Base-by-base conservation (phyloP, 1,140 invertebrate species). In the Drosophila triauraria region DNA sequence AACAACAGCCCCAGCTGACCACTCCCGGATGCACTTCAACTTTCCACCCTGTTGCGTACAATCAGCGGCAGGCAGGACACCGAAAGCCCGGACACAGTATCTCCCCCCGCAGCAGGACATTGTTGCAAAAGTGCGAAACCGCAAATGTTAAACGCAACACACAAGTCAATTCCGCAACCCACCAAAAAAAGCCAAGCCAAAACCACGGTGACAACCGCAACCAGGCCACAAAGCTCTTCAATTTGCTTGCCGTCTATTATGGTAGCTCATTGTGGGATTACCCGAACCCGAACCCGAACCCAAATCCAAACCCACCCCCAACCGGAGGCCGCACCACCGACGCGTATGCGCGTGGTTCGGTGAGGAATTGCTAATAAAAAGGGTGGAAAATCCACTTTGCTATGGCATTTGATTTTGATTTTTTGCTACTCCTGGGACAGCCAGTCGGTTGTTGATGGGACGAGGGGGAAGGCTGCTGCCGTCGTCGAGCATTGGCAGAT, bases 41-140 rank as follows among this genome's bases (percentile, higher is more conserved):
- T 88, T 91, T 91, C 88, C 88, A 91, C 88, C 88, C 88, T 91
- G 82, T 90, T 91, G 88, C 88, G 88, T 88, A 88, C 71, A 82
- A 83, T 80, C 68, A 72, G 67, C 63, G 68, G 44, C 64, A 7
- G 27, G 27, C 27, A 60, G 77, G 62, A 58, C 75, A 57, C 65
- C 30, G 51, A 44, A 59, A 48, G 20, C 38, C 51, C 51, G 51
- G 43, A 32, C 27, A 53, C 23, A 23, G 53, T 12, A 30, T 48
- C 53, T 70, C 25, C 30, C 65, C 38, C 44, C 44, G 72, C 53
- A 68, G 56, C 67, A 77, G 60, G 75, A 69, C 69, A 90, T 85
- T 91, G 90, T 86, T 91, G 90, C 85, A 83, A 91, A 91, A 91
- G 90, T 91, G 90, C 90, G 90, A 91, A 91, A 91, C 90, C 90